Evolutionary conservation across 2,797 vertebrate species (phyloP).

Genomic region (Pseudochirops cupreus): DNA sequence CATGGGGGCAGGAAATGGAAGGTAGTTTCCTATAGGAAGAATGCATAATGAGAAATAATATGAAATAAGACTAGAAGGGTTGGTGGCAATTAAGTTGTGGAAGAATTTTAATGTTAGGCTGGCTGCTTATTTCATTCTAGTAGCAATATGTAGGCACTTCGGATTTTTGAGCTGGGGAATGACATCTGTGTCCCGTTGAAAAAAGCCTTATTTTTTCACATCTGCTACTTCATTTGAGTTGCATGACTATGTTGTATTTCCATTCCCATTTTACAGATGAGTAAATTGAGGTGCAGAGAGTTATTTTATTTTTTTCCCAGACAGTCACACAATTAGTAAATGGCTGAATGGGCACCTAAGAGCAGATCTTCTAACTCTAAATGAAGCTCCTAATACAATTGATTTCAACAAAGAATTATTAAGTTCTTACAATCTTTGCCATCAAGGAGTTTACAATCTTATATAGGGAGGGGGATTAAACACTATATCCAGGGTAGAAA

Average conservation of each 20-base stretch:
- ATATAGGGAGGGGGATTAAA: background rate
- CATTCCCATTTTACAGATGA: constrained; percentile 32
- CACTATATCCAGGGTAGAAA: background rate
- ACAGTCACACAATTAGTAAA: constrained; percentile 25
- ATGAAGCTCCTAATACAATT: background rate
- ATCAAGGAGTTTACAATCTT: background rate
- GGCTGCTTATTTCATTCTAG: background rate
- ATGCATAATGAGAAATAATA: background rate
- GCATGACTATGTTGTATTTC: background rate
- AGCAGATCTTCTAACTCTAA: constrained; percentile 11
- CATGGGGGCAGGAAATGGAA: background rate
- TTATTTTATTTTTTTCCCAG: constrained; percentile 1
- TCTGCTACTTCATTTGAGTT: background rate
- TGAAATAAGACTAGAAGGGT: background rate
- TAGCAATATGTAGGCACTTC: background rate
- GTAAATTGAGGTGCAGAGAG: constrained; percentile 28
- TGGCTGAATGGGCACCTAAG: constrained; percentile 11
- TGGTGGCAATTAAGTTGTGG: background rate
- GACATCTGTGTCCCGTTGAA: background rate
- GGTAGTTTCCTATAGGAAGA: background rate
- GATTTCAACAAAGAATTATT: background rate
- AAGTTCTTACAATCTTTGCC: background rate
- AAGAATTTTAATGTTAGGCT: background rate
- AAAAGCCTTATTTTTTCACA: background rate
- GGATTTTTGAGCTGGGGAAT: background rate